A percentile compares a stretch with the other conserved stretches of the same genome.
These are phyloP conservation scores for Pteropus alecto DNA, from an alignment of 2,113 vertebrate genomes.

Conservation along the genomic window DNA sequence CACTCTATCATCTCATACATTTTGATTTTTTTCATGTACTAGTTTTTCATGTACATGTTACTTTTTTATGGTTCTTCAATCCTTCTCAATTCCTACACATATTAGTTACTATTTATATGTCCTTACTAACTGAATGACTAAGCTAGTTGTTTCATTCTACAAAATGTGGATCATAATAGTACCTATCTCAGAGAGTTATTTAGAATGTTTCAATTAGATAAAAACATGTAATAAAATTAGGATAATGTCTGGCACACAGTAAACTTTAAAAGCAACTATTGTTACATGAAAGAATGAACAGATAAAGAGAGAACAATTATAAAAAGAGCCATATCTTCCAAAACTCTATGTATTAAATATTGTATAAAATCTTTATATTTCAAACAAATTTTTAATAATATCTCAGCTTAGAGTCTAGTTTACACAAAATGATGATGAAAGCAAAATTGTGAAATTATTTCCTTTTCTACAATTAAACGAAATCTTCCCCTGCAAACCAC, in stretches of 20 bases:
- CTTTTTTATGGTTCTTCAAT: not conserved
- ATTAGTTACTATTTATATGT: not conserved
- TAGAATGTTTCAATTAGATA: not conserved
- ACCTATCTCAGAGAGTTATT: not conserved
- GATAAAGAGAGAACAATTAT: not conserved
- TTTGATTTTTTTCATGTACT: not conserved
- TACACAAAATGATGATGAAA: not conserved
- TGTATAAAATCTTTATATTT: not conserved
- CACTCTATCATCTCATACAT: not conserved
- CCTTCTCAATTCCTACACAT: not conserved
- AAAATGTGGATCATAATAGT: not conserved
- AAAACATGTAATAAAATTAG: not conserved
- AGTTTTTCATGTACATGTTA: not conserved
- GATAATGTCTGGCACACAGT: not conserved
- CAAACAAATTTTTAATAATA: not conserved
- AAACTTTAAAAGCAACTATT: slow-evolving; percentile 14
- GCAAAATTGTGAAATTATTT: not conserved
- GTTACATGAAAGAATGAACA: not conserved
- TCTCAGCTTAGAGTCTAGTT: not conserved
- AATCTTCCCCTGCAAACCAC: not conserved
- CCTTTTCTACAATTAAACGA: not conserved
- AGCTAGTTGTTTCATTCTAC: not conserved
- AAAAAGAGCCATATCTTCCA: not conserved
- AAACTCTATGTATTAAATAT: not conserved
- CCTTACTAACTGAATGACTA: not conserved